Base-by-base conservation (phyloP, 2,888 invertebrate genomes). In the Acanthosoma haemorrhoidale region DNA sequence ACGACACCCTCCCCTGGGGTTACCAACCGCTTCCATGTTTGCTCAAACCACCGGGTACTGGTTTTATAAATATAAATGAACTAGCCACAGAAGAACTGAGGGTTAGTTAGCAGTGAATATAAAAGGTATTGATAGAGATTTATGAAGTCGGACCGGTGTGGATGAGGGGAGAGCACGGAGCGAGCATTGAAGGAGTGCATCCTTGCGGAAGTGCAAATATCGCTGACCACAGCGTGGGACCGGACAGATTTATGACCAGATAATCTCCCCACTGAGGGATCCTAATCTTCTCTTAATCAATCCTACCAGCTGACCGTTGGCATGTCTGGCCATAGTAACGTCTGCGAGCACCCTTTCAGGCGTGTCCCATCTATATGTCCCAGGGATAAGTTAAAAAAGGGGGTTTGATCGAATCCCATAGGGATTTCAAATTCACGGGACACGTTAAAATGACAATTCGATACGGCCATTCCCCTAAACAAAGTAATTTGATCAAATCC, bases 11-110 rank as follows among this genome's bases (percentile, higher is more conserved):
- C n/a, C 18, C 41, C 41, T 15, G 51, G n/a, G 51, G 51, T 51
- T 51, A 51, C 51, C 51, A 51, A 51, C 51, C 51, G 51, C 51
- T 51, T 51, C 51, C 51, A 51, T 51, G 51, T 51, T 51, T 51
- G 51, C 51, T 51, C 51, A 51, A 51, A 51, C 51, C 51, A 51
- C 25, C 25, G 51, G 8, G 13, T 51, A 51, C 51, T 51, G 51
- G 51, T 51, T 51, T 51, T 13, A 51, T 51, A 51, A 51, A 51
- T 51, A 51, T 29, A 51, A 51, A 51, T 51, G 51, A 51, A 51
- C n/a, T 51, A n/a, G 51, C 25, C 51, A 5, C 25, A 29, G n/a
- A n/a, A n/a, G n/a, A n/a, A n/a, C n/a, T n/a, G n/a, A n/a, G 43
- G 43, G 43, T 43, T 43, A 43, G 43, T 43, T 43, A 43, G 9